Base-by-base conservation (phyloP, 2,797 vertebrate genomes). In the Alcedo quadribrachys region DNA sequence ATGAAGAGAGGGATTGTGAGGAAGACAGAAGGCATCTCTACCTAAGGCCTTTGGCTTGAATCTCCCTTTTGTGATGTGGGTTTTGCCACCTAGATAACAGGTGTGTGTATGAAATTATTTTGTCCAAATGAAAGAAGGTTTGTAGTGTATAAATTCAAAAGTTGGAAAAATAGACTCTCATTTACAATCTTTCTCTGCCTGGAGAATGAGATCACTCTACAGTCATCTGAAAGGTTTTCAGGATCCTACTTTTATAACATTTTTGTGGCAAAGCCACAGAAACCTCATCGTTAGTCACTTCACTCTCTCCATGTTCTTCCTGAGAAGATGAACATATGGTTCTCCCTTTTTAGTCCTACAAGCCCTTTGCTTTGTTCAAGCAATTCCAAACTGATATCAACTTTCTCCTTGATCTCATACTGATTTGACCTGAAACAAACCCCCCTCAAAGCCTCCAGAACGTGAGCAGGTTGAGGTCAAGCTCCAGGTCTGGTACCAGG, bases 301-400 rank as follows among this genome's bases (percentile, higher is more conserved):
- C 83, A 10, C 77, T 95, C 90, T 93, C 91, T 94, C 96, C 90
- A 61, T 78, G 76, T 81, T 94, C 95, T 95, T 90, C 80, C 95
- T 69, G 90, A 82, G 93, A 97, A 96, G 87, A 93, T 73, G 93
- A 87, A 95, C 92, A 90, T 91, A 94, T 68, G 73, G 93, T 94
- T 95, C 93, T 94, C 89, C 77, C 89, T 91, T 96, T 97, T 95
- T 90, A 94, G 94, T 96, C 79, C 94, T 93, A 84, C 91, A 80
- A 91, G 53, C 30, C 71, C 96, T 94, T 85, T 92, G 83, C 93
- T 96, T 97, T 95, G 95, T 97, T 96, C 87, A 94, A 81, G 88
- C 83, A 82, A 71, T 85, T 95, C 57, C 20, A 85, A 93, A 90
- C 22, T 67, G 86, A 90, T 65, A 83, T 53, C 87, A 96, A 90